Base-by-base conservation (phyloP, 2,888 invertebrate species). In the Polyploca ridens region DNA sequence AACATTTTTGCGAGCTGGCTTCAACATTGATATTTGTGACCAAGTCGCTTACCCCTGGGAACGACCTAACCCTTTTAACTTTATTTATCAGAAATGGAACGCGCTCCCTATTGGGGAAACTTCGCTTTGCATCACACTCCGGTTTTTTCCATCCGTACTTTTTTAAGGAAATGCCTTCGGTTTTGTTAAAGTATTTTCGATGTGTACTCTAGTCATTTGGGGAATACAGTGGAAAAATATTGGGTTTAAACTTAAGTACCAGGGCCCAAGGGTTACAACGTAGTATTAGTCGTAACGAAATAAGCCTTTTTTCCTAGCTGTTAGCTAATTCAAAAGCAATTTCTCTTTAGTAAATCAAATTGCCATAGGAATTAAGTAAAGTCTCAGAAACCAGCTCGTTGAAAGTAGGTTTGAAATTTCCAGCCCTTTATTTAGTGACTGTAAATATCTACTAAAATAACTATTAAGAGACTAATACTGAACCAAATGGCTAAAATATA, bases 51-150 rank as follows among this genome's bases (percentile, higher is more conserved):
- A 73, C 81, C 76, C 73, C 66, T 49, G 73, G 79, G 85, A 82
- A 76, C 68, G 71, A 70, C 77, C 77, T 74, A 79, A 88, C 89
- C 89, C 89, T 90, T 90, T 91, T 87, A 88, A 88, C 84, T 88
- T 87, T 84, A 84, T 87, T 89, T 86, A 87, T 87, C 86, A 85
- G 87, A 87, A 90, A 89, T 86, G 85, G 87, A 84, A 87, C 86
- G 81, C 70, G 63, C 64, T 73, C 71, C 79, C 86, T 81, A 72
- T 44, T 65, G 87, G 85, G 87, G 78, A 75, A 70, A 81, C 77
- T 72, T 72, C 83, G 78, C 82, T 89, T 89, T 85, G 83, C 84
- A 86, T 87, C 84, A 84, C 84, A 85, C 82, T 82, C 71, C 74
- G 77, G 79, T 78, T 78, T 74, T 76, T 69, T 62, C 38, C 58